A percentile compares a stretch with the other conserved stretches of the same genome.
phyloP scores from a whole-genome alignment of 2,797 vertebrate species.

The Microctenopoma stevenorrisi region DNA sequence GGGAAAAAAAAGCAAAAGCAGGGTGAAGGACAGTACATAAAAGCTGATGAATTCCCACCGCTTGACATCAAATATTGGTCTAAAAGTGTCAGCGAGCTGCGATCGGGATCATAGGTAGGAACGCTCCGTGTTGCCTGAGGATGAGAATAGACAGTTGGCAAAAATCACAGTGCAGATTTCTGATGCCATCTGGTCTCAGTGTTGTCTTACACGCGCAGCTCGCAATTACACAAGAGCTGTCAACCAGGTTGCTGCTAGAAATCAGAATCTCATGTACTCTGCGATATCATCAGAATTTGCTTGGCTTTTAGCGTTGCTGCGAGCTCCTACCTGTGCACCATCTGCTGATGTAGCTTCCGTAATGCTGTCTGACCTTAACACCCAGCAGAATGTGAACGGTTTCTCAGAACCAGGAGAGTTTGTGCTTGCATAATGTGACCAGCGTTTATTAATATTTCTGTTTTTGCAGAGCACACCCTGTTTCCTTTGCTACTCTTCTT shows the following conservation, averaged over 20 bases:
- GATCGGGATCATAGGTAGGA: slow-evolving; percentile 35
- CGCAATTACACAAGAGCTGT: slow-evolving; percentile 42
- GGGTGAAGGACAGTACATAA: slow-evolving; percentile 27
- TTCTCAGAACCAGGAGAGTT: slow-evolving; percentile 25
- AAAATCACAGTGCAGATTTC: slow-evolving; percentile 57
- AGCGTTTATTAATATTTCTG: slow-evolving; percentile 48
- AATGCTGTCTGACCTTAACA: slow-evolving; percentile 43
- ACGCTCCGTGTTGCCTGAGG: slow-evolving; percentile 29
- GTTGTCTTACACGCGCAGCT: slow-evolving; percentile 56
- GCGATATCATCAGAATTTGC: slow-evolving; percentile 40
- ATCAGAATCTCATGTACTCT: slow-evolving; percentile 33
- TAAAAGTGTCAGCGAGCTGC: slow-evolving; percentile 11
- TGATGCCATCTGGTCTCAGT: slow-evolving; percentile 71
- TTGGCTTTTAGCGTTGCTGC: slow-evolving; percentile 29
- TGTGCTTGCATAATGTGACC: slow-evolving; percentile 55
- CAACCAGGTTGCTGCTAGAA: slow-evolving; percentile 44
- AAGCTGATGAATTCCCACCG: slow-evolving; percentile 7
- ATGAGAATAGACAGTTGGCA: slow-evolving; percentile 69
- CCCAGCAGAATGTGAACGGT: slow-evolving; percentile 34
- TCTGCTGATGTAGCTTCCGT: slow-evolving; percentile 48
- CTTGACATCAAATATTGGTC: slow-evolving; percentile 26
- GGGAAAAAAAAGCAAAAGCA: slow-evolving; percentile 3
- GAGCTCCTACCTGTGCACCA: slow-evolving; percentile 55
- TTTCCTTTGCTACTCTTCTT: slow-evolving; percentile 13
- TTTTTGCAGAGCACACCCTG: slow-evolving; percentile 25